A percentile compares a stretch with the other conserved stretches of the same genome.
phyloP scores from a whole-genome alignment of 2,113 vertebrate species.

The Microtus ochrogaster region DNA sequence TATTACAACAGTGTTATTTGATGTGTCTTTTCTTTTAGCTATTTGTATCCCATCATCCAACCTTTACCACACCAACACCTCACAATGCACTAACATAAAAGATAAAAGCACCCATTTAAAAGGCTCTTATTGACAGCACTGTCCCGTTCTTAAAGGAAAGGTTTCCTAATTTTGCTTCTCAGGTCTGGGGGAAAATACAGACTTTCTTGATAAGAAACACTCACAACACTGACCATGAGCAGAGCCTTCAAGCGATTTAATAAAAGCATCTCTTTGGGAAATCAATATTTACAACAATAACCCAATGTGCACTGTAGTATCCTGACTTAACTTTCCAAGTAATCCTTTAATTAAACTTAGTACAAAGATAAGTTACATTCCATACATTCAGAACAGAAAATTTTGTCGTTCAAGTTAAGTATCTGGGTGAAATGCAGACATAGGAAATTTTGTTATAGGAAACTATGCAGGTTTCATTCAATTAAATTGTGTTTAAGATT shows the following conservation, averaged over 20 bases:
- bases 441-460: background rate
- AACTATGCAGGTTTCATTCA: background rate
- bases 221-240: background rate
- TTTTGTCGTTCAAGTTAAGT: background rate
- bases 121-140: background rate
- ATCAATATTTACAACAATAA: background rate
- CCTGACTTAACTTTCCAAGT: background rate
- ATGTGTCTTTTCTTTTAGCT: constrained; percentile 71
- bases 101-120: constrained; percentile 32
- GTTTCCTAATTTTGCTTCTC: background rate
- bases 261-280: background rate
- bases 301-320: background rate
- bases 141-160: background rate
- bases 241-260: background rate
- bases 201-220: background rate
- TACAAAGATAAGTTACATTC: background rate
- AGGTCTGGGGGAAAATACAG: background rate
- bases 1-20: constrained; percentile 69
- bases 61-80: constrained; percentile 21
- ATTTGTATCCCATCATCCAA: constrained; percentile 52
- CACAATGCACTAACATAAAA: background rate
- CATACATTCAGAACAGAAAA: background rate
- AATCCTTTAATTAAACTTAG: background rate
- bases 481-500: background rate
- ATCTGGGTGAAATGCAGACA: background rate